Percentiles rank a stretch among this genome's conserved stretches.
Conservation (phyloP, 2,797 vertebrate species). For the Gallirallus australis region DNA sequence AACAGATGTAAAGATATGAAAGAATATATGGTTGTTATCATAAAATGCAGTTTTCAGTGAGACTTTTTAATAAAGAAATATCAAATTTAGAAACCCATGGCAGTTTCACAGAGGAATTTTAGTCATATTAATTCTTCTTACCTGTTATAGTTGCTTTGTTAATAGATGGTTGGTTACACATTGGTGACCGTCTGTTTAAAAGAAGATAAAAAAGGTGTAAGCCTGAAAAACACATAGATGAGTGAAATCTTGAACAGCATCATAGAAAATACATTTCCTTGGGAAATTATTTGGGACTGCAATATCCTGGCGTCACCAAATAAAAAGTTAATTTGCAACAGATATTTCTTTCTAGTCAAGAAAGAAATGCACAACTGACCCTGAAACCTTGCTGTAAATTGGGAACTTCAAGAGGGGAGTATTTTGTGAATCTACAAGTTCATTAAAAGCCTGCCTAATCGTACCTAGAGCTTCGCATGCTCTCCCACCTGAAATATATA, state of each 20-base stretch:
- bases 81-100: neutral
- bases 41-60: neutral
- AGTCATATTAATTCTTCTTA: slow-evolving; percentile 68
- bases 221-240: neutral
- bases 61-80: neutral
- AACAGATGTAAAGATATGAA: neutral
- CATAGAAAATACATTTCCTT: neutral
- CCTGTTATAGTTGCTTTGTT: slow-evolving; percentile 98
- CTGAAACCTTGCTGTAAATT: neutral
- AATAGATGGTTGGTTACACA: slow-evolving; percentile 97
- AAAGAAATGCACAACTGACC: neutral
- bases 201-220: slow-evolving; percentile 20
- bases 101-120: neutral
- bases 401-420: neutral
- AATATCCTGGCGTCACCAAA: neutral
- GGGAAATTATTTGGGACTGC: neutral
- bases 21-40: neutral
- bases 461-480: fast-evolving
- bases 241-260: neutral
- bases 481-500: neutral
- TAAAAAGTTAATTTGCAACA: neutral
- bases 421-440: neutral
- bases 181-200: slow-evolving; percentile 91
- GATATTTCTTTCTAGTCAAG: neutral
- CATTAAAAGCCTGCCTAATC: neutral